Base-by-base conservation (phyloP, 2,888 invertebrate species). In the Polyommatus icarus region DNA sequence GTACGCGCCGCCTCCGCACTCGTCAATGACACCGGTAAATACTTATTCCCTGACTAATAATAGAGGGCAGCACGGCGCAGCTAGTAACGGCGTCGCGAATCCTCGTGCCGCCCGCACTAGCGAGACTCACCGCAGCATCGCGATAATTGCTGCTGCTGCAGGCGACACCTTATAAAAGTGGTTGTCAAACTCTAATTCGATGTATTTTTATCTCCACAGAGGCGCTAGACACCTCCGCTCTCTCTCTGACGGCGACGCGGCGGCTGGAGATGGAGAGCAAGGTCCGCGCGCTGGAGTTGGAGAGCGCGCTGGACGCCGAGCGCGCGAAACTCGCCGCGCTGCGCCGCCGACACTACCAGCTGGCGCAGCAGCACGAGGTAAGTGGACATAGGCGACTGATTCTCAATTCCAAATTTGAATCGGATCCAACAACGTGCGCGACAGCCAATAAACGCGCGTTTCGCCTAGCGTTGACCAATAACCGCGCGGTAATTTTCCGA, bases 241-340 rank as follows among this genome's bases (percentile, higher is more conserved):
- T 99, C 81, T 97, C 98, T 71, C 95, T 99, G 81, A 99, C 99
- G 88, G 98, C 99, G 88, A 98, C 99, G 1, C 99, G 99, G 87
- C 96, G 98, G 59, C 94, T 98, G 84, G 99, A 99, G 95, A 99
- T 99, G 98, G 99, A 99, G 91, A 97, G 98, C 82, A 99, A 99
- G 92, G 98, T 99, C 71, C 96, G 97, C 85, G 97, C 99, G 79
- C 94, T 99, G 82, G 98, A 99, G 92, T 94, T 99, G 83, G 99
- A 99, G 89, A 97, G 97, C 81, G 97, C 97, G 78, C 93, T 99
- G 81, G 98, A 98, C 87, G 97, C 97, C 82, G 99, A 99, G 93
- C 95, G 99, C 80, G 95, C 96, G 81, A 95, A 96, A 81, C 94
- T 99, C 82, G 96, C 98, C 40, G 97, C 98, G 79, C 95, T 99